Conservation (phyloP, 2,888 invertebrate species). For the Hermaeophaga mercurialis region DNA sequence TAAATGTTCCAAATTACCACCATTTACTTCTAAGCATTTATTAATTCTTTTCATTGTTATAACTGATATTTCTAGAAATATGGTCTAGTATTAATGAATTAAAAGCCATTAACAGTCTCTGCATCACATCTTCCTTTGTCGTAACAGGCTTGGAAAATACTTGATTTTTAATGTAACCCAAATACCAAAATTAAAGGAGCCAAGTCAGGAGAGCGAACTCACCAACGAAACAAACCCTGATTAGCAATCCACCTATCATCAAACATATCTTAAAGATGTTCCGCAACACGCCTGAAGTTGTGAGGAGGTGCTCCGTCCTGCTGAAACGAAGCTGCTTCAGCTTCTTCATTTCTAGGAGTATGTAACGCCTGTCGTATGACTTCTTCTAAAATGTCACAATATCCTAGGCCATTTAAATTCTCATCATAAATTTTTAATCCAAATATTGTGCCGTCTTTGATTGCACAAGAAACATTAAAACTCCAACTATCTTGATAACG, state of each 20-base stretch:
- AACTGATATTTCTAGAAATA: no score
- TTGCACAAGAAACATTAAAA: slow-evolving; percentile 1
- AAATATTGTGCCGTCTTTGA: neutral
- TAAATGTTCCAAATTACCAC: no score
- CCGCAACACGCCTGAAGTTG: neutral
- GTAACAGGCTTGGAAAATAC: neutral
- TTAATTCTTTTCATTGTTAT: no score
- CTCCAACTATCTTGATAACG: neutral
- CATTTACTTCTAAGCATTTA: no score
- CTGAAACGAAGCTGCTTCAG: neutral
- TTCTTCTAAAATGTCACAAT: neutral
- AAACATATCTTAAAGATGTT: neutral
- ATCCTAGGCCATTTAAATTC: neutral
- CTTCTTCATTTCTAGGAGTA: neutral
- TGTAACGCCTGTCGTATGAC: neutral
- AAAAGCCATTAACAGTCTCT: no score
- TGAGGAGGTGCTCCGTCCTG: neutral
- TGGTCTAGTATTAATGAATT: no score
- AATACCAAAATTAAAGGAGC: neutral
- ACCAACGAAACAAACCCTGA: no score
- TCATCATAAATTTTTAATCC: neutral
- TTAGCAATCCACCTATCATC: neutral
- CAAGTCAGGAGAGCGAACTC: neutral
- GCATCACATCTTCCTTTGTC: neutral
- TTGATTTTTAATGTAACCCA: neutral